A percentile compares a stretch with the other conserved stretches of the same genome.
Evolutionary conservation across 2,888 invertebrate genomes (phyloP).

Genomic region (Tenthredo mesomela): DNA sequence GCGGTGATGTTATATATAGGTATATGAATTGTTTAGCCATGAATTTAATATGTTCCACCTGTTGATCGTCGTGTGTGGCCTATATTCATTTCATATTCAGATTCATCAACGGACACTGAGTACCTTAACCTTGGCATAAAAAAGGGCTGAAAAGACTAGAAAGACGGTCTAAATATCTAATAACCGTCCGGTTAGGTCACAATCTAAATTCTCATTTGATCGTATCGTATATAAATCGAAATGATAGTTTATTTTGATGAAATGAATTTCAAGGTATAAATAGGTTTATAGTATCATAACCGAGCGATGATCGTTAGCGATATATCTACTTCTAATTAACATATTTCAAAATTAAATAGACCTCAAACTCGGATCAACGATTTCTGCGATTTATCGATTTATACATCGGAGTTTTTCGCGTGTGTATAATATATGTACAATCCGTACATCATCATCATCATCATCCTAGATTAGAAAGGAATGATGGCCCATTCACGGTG

Average conservation of each 20-base stretch:
- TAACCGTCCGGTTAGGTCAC: not conserved
- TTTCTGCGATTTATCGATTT: not conserved
- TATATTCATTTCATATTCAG: not conserved
- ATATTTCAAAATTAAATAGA: not conserved
- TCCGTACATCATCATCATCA: not conserved
- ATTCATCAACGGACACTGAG: not conserved
- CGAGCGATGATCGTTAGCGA: not conserved
- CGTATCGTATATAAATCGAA: too few species aligned
- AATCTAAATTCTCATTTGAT: too few species aligned
- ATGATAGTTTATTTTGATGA: not conserved
- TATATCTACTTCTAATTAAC: not conserved
- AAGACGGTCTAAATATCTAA: not conserved
- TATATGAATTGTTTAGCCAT: not conserved
- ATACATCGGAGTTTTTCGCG: not conserved
- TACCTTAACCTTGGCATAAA: slow-evolving; percentile 31
- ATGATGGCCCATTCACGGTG: not conserved
- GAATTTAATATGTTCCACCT: slow-evolving; percentile 43
- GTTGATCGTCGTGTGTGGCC: not conserved
- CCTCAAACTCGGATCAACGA: not conserved
- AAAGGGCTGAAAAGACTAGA: slow-evolving; percentile 18
- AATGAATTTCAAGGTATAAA: not conserved
- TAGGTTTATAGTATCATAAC: not conserved
- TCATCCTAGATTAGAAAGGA: slow-evolving; percentile 45
- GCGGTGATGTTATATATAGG: too few species aligned
- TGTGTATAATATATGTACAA: too few species aligned